Evolutionary conservation across 2,113 vertebrate genomes (phyloP).

Genomic region (Neolamprologus falcicula): DNA sequence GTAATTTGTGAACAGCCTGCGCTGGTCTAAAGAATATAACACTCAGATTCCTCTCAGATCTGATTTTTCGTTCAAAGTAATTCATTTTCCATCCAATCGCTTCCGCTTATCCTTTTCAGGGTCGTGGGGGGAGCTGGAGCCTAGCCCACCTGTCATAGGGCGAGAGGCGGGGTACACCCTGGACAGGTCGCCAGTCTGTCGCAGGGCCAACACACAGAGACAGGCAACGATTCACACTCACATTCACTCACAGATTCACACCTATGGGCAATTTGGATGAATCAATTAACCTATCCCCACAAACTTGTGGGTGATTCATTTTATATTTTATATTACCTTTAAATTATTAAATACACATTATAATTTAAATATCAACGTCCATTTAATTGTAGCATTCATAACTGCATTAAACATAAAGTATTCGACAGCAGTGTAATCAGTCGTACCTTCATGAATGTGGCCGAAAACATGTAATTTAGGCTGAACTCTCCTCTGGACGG

Average conservation of each 20-base stretch:
- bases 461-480: conserved; percentile 92
- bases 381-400: not conserved
- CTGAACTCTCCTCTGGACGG: conserved; percentile 90
- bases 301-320: not conserved
- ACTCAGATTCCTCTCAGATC: not conserved
- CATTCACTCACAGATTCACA: not conserved
- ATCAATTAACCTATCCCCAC: not conserved
- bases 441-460: conserved; percentile 92
- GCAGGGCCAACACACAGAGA: fast-evolving
- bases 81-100: fast-evolving
- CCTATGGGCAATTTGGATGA: not conserved
- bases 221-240: fast-evolving
- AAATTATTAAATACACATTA: not conserved
- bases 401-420: not conserved
- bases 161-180: fast-evolving
- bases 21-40: not conserved
- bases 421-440: not conserved
- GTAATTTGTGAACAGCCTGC: not conserved
- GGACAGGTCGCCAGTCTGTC: not conserved
- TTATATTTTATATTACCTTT: not conserved
- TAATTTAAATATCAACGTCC: not conserved
- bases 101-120: not conserved
- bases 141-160: not conserved
- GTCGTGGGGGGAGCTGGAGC: fast-evolving
- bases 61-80: not conserved